phyloP scores from a whole-genome alignment of 2,888 invertebrate species.

The Steromphala cineraria region DNA sequence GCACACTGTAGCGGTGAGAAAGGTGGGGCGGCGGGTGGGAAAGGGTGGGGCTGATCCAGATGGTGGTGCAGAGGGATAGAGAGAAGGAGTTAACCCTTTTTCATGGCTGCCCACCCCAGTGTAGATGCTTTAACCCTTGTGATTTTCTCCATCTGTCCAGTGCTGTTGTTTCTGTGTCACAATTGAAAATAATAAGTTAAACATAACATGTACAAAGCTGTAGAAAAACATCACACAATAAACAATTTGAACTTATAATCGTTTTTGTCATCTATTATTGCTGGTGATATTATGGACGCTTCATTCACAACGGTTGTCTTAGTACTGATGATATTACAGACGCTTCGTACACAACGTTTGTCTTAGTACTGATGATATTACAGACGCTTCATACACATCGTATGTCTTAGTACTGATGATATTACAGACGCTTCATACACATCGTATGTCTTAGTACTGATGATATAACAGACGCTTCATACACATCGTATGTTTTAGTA shows the following conservation, averaged over 20 bases:
- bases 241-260: constrained; percentile 17
- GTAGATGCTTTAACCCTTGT: constrained; percentile 19
- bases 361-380: too few relatives aligned
- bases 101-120: neutral
- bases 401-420: too few relatives aligned
- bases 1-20: neutral
- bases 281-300: too few relatives aligned
- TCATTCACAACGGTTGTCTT: too few relatives aligned
- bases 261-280: too few relatives aligned
- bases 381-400: too few relatives aligned
- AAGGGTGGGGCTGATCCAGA: neutral
- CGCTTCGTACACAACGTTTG: too few relatives aligned
- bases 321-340: too few relatives aligned
- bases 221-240: constrained; percentile 24
- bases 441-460: too few relatives aligned
- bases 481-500: too few relatives aligned
- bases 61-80: neutral
- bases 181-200: constrained; percentile 18
- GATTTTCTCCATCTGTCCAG: constrained; percentile 17
- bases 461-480: too few relatives aligned
- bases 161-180: constrained; percentile 12
- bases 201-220: constrained; percentile 22
- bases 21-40: neutral
- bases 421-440: too few relatives aligned
- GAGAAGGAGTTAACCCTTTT: neutral